Percentiles rank a stretch among this genome's conserved stretches.
phyloP scores from a whole-genome alignment of 2,888 invertebrate genomes.

The Agelastica alni region DNA sequence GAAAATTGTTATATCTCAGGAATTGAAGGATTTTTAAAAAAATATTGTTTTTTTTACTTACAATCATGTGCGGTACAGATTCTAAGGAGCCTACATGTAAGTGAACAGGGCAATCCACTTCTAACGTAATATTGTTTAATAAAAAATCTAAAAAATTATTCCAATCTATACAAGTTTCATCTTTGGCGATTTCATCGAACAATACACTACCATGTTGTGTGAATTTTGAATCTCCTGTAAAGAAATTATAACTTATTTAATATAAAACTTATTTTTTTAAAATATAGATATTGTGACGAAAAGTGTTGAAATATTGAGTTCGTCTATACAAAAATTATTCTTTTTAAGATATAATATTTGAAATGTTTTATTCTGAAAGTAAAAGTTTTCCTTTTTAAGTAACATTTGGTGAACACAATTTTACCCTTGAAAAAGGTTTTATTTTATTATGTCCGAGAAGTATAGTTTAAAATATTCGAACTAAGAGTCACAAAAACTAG shows the following conservation, averaged over 20 bases:
- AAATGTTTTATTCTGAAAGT: no score
- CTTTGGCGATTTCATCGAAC: constrained; percentile 49
- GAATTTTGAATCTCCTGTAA: constrained; percentile 48
- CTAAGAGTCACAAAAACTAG: no score
- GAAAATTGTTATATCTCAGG: neutral
- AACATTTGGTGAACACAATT: no score
- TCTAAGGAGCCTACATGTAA: constrained; percentile 43
- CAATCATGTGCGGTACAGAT: constrained; percentile 46
- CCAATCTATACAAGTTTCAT: constrained; percentile 48
- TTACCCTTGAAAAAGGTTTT: no score
- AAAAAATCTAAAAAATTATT: constrained; percentile 53
- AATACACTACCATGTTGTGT: constrained; percentile 44
- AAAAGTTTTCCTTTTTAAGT: no score
- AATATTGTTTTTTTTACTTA: constrained; percentile 27
- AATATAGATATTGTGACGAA: neutral
- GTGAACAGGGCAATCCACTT: constrained; percentile 31
- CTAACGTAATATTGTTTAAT: constrained; percentile 43
- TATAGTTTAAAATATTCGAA: no score
- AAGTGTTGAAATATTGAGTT: no score
- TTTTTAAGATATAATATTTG: no score
- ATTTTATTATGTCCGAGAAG: no score
- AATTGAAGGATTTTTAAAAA: neutral
- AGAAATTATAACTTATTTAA: neutral
- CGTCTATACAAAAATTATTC: no score
- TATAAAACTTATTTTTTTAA: neutral